Evolutionary conservation across 2,797 vertebrate genomes (phyloP).

Genomic region (Sebastes miniatus): DNA sequence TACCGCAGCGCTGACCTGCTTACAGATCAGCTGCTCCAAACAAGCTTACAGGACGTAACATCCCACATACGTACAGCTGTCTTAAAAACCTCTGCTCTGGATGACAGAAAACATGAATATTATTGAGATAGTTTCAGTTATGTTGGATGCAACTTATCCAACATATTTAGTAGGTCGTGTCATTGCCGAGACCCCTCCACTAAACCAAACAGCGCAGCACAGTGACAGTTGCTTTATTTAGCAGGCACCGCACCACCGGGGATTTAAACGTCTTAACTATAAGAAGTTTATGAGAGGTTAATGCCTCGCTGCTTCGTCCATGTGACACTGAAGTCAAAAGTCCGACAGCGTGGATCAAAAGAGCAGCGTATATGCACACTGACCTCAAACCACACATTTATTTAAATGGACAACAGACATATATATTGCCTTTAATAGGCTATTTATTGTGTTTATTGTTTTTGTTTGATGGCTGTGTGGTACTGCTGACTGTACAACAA

Average conservation of each 20-base stretch:
- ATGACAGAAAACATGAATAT: neutral
- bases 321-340: constrained; percentile 69
- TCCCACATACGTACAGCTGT: neutral
- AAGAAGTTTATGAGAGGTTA: constrained; percentile 77
- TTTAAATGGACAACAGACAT: neutral
- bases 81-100: neutral
- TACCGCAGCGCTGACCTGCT: neutral
- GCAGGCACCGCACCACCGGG: constrained; percentile 71
- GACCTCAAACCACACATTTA: neutral
- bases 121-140: neutral
- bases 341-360: neutral
- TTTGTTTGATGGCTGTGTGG: too few species aligned
- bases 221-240: constrained; percentile 71
- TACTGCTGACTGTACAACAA: too few species aligned
- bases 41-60: neutral
- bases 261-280: constrained; percentile 77
- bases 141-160: neutral
- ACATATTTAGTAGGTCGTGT: constrained; percentile 18
- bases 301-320: constrained; percentile 67
- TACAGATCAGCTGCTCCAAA: constrained; percentile 13
- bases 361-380: neutral
- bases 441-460: too few species aligned
- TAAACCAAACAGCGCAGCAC: constrained; percentile 12
- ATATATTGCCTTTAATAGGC: too few species aligned
- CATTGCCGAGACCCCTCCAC: constrained; percentile 15